Percentiles rank a stretch among this genome's conserved stretches.
Conservation (phyloP, 2,888 invertebrate species). For the Sisyra nigra region DNA sequence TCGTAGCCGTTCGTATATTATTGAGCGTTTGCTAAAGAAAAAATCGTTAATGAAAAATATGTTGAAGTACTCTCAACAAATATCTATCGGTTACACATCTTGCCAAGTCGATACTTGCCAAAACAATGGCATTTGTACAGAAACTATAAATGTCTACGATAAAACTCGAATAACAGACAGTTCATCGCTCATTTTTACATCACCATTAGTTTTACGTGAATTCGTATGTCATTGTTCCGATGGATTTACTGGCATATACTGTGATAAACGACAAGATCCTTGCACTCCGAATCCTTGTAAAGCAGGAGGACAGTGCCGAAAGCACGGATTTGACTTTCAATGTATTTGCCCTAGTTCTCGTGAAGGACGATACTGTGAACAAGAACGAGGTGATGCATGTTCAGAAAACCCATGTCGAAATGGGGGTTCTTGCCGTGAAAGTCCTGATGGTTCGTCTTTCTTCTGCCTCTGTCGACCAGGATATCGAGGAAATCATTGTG, state of each 20-base stretch:
- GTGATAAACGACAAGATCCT: slow-evolving; percentile 79
- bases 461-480: slow-evolving; percentile 86
- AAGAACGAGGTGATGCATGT: slow-evolving; percentile 71
- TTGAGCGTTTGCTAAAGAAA: slow-evolving; percentile 47
- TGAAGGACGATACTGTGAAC: slow-evolving; percentile 71
- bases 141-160: slow-evolving; percentile 49
- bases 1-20: slow-evolving; percentile 44
- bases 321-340: slow-evolving; percentile 68
- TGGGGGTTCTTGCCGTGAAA: slow-evolving; percentile 81
- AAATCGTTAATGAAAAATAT: slow-evolving; percentile 39
- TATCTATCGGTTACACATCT: slow-evolving; percentile 61
- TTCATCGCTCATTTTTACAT: slow-evolving; percentile 64
- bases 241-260: slow-evolving; percentile 68
- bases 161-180: slow-evolving; percentile 65
- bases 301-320: slow-evolving; percentile 67
- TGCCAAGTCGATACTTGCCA: slow-evolving; percentile 57
- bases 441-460: slow-evolving; percentile 74
- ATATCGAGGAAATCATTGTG: slow-evolving; percentile 81
- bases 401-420: slow-evolving; percentile 76
- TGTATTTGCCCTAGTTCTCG: slow-evolving; percentile 65
- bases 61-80: slow-evolving; percentile 24
- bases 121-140: slow-evolving; percentile 63
- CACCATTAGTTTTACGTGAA: slow-evolving; percentile 62
- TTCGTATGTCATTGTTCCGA: slow-evolving; percentile 68
- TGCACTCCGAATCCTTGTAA: slow-evolving; percentile 81